Conservation (phyloP, 1,140 invertebrate genomes). For the Saccostrea cuccullata region DNA sequence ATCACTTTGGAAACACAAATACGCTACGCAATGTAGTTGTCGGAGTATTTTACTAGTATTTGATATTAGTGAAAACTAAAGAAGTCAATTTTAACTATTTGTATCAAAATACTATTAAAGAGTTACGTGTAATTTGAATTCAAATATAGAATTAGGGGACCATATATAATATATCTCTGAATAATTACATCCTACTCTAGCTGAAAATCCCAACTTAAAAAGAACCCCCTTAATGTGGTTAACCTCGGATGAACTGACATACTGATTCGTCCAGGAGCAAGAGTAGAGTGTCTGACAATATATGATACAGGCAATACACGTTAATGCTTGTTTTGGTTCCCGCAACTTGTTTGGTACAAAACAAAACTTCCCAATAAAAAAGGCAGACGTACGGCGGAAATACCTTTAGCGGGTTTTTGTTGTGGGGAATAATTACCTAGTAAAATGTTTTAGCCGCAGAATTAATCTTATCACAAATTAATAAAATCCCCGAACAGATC, state of each 20-base stretch:
- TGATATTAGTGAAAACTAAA: too few relatives aligned
- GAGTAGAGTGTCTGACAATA: not conserved
- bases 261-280: constrained; percentile 19
- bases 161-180: too few relatives aligned
- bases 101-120: too few relatives aligned
- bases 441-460: constrained; percentile 46
- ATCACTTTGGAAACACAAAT: too few relatives aligned
- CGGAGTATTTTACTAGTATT: too few relatives aligned
- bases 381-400: constrained; percentile 13
- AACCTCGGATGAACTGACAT: constrained; percentile 29
- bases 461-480: constrained; percentile 53
- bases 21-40: too few relatives aligned
- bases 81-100: too few relatives aligned
- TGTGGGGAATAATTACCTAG: constrained; percentile 14
- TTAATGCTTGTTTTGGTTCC: constrained; percentile 24
- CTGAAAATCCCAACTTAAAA: too few relatives aligned
- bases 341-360: constrained; percentile 29
- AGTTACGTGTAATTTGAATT: too few relatives aligned
- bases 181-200: too few relatives aligned
- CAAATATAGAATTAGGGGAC: too few relatives aligned
- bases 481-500: constrained; percentile 47
- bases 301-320: constrained; percentile 12
- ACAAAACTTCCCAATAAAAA: constrained; percentile 35
- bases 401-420: constrained; percentile 14
- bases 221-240: not conserved